These are phyloP conservation scores for Drosophila picticornis DNA, from an alignment of 2,888 invertebrate species.

Conservation along the genomic window DNA sequence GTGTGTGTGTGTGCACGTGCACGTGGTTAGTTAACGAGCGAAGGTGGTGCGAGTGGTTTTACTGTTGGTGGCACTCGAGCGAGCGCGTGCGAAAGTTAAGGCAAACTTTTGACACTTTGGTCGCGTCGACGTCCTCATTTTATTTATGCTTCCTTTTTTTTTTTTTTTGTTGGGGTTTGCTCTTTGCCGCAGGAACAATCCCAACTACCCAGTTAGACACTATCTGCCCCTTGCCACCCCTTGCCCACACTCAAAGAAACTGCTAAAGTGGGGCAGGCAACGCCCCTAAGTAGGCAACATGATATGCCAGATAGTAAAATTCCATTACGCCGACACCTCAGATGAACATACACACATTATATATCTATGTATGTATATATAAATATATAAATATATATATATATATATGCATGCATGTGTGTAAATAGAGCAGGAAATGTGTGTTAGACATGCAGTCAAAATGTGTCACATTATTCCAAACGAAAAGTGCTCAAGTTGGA, in stretches of 20 bases:
- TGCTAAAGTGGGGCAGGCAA: constrained; percentile 10
- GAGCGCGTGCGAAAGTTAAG: constrained; percentile 69
- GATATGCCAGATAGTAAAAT: constrained; percentile 4
- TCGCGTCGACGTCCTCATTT: constrained; percentile 40
- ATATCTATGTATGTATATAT: background rate
- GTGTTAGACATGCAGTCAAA: constrained; percentile 10
- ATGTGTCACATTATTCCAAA: background rate
- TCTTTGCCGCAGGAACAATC: constrained; percentile 28
- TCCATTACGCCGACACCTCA: constrained; percentile 21
- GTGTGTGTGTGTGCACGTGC: constrained; percentile 7
- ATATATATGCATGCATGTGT: background rate
- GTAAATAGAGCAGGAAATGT: constrained; percentile 2
- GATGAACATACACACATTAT: constrained; percentile 4
- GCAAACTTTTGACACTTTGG: constrained; percentile 75
- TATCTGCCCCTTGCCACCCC: background rate
- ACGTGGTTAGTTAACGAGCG: constrained; percentile 47
- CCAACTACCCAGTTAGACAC: background rate
- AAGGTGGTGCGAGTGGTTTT: constrained; percentile 26
- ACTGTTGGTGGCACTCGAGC: constrained; percentile 14
- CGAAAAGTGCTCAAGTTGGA: background rate
- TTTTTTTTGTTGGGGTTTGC: constrained; percentile 20
- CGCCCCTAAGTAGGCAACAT: constrained; percentile 61
- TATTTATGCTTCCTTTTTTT: background rate
- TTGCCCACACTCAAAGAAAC: background rate
- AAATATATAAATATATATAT: background rate